Conservation (phyloP, 2,797 vertebrate species). For the Pteronotus mesoamericanus region DNA sequence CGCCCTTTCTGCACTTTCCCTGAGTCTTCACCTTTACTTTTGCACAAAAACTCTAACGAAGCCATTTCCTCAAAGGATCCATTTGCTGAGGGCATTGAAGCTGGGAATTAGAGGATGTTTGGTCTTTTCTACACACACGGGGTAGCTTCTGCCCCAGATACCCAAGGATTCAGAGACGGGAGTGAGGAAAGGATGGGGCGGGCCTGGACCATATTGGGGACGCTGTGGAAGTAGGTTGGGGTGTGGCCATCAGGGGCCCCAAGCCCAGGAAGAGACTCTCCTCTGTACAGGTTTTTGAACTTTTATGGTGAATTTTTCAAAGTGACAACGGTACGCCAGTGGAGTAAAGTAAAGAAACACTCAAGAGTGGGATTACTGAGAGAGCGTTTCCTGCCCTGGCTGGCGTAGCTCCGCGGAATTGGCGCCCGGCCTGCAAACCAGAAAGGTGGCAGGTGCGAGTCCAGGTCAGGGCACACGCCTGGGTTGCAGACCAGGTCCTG, state of each 20-base stretch:
- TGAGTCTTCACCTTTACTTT: background rate
- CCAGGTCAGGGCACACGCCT: too few species aligned
- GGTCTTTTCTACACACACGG: background rate
- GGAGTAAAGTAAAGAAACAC: too few species aligned
- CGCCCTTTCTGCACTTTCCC: background rate
- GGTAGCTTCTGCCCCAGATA: background rate
- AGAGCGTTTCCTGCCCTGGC: background rate
- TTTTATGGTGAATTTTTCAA: background rate
- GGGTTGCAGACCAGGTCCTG: too few species aligned
- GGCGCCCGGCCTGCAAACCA: too few species aligned
- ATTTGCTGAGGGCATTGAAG: background rate
- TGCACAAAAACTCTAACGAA: background rate
- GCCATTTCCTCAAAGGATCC: background rate
- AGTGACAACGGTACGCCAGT: background rate
- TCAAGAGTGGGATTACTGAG: background rate
- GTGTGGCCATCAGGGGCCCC: accelerated
- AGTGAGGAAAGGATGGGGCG: accelerated
- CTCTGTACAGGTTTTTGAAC: background rate
- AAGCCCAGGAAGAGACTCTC: background rate
- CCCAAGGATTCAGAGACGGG: too few species aligned
- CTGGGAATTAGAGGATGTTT: background rate
- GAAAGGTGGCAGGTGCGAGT: too few species aligned
- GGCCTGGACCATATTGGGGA: accelerated
- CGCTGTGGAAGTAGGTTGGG: background rate
- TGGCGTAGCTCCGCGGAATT: too few species aligned